A percentile compares a stretch with the other conserved stretches of the same genome.
phyloP scores from a whole-genome alignment of 2,888 invertebrate species.

The Hemistola chrysoprasaria region DNA sequence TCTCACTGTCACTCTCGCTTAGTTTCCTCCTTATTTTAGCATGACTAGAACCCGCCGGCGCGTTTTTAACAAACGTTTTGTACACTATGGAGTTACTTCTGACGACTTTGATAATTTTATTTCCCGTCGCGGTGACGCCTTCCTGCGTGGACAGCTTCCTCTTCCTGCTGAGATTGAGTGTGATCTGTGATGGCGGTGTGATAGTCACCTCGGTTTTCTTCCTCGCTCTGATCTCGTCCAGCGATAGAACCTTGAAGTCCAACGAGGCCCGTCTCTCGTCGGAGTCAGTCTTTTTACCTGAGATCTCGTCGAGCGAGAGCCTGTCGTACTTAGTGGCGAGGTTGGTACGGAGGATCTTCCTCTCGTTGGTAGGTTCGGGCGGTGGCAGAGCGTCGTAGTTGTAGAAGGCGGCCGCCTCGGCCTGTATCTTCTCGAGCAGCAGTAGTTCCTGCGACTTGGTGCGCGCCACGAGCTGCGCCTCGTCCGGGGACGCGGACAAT shows the following conservation, averaged over 20 bases:
- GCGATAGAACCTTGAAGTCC: constrained; percentile 74
- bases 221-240: constrained; percentile 76
- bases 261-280: constrained; percentile 46
- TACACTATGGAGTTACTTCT: constrained; percentile 73
- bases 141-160: constrained; percentile 70
- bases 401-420: constrained; percentile 88
- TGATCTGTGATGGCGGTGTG: constrained; percentile 52
- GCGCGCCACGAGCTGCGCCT: constrained; percentile 50
- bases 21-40: constrained; percentile 46
- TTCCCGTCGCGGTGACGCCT: constrained; percentile 62
- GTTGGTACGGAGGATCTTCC: constrained; percentile 53
- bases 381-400: constrained; percentile 77
- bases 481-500: constrained; percentile 39
- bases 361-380: constrained; percentile 41
- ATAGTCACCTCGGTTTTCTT: constrained; percentile 50
- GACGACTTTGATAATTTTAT: constrained; percentile 73
- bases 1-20: constrained; percentile 44
- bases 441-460: constrained; percentile 87
- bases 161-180: constrained; percentile 59
- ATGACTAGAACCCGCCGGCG: constrained; percentile 37
- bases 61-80: constrained; percentile 58
- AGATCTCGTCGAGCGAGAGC: constrained; percentile 76
- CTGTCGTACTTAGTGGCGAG: constrained; percentile 68
- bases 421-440: constrained; percentile 86
- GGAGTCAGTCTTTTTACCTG: constrained; percentile 52